Evolutionary conservation across 1,140 invertebrate genomes (phyloP), one percentile per base, ranked within the genome.

Genomic region (Ericerus pela): DNA sequence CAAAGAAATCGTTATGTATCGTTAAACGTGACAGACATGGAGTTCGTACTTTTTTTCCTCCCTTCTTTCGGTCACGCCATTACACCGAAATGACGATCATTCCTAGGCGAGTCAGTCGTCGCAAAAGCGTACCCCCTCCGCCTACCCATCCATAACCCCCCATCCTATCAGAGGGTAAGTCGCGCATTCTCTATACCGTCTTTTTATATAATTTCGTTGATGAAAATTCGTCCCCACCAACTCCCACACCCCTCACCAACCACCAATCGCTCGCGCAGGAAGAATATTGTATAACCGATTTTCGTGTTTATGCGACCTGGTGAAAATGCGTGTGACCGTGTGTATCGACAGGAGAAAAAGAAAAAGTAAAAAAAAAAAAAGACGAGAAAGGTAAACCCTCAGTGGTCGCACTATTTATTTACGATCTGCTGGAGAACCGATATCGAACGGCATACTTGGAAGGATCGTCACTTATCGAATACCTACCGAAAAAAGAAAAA

Each of bases 21-120:
- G 41, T 47, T 47, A 47, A 47, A 47, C 41, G 41, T 47, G 41
- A 47, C 41, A 47, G 41, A 47, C 41, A 47, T 47, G 26, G 41
- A 47, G 41, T 47, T n/a, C n/a, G n/a, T n/a, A n/a, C n/a, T 47
- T 47, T 47, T 18, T 47, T 47, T 47, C 10, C 14, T 41, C n/a
- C 14, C 4, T 14, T 6, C 8, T 8, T 6, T 47, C 41, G 41
- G 11, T 24, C 26, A 24, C 20, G 36, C 14, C 26, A 12, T 24
- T 47, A n/a, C n/a, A 2, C 20, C 41, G 16, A 47, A 47, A 47
- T 47, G 41, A 47, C 41, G 41, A 47, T 47, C 41, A 47, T 47
- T 47, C 41, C 41, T 47, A 47, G 26, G 41, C 41, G 41, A 47
- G 41, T 47, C 41, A 47, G 20, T 47, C 41, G 41, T 47, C 16